Percentiles rank a stretch among this genome's conserved stretches.
phyloP scores from a whole-genome alignment of 2,888 invertebrate species.

The Rhingia rostrata region DNA sequence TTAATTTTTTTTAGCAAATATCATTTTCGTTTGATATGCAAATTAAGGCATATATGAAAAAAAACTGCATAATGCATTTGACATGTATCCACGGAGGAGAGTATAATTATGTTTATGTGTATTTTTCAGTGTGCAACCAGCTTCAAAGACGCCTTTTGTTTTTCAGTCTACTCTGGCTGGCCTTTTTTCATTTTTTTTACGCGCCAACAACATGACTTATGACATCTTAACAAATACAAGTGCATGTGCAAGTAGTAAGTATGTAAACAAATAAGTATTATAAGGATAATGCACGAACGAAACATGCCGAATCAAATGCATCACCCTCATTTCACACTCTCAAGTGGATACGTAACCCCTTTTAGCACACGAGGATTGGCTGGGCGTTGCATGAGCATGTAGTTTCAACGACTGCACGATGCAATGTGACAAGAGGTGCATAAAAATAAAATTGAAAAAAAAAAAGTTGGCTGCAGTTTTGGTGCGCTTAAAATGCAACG shows the following conservation, averaged over 20 bases:
- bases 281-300: slow-evolving; percentile 69
- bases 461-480: slow-evolving; percentile 63
- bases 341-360: slow-evolving; percentile 70
- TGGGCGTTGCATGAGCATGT: slow-evolving; percentile 44
- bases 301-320: slow-evolving; percentile 72
- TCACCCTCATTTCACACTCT: slow-evolving; percentile 72
- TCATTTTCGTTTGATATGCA: slow-evolving; percentile 80
- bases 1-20: slow-evolving; percentile 67
- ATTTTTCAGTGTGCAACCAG: slow-evolving; percentile 44
- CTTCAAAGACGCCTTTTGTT: slow-evolving; percentile 64
- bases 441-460: neutral
- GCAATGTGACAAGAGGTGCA: slow-evolving; percentile 37
- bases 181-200: slow-evolving; percentile 33
- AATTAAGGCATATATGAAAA: slow-evolving; percentile 77
- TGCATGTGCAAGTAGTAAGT: slow-evolving; percentile 71
- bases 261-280: slow-evolving; percentile 73
- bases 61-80: slow-evolving; percentile 73
- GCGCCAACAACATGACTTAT: slow-evolving; percentile 59
- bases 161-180: slow-evolving; percentile 39
- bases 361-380: slow-evolving; percentile 62
- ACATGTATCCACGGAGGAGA: slow-evolving; percentile 66
- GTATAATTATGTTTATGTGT: slow-evolving; percentile 68
- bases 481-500: slow-evolving; percentile 37
- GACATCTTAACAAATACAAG: slow-evolving; percentile 73
- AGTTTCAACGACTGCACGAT: slow-evolving; percentile 49